Evolutionary conservation across 2,113 vertebrate genomes (phyloP), one percentile per base, ranked within the genome.

Genomic region (Psittacara wagleri): DNA sequence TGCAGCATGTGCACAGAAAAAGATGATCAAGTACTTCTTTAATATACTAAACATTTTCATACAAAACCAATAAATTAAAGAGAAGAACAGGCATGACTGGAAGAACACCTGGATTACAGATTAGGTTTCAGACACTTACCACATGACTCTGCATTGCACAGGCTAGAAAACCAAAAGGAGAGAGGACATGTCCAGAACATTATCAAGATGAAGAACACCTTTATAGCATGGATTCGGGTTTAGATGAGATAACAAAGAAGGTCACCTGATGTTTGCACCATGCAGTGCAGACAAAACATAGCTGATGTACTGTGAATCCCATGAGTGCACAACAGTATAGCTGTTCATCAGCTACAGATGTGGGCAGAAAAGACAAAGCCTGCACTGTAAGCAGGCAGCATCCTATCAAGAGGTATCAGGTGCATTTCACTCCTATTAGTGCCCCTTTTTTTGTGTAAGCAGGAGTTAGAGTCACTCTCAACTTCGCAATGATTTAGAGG

Each of bases 261-360:
- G 97, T 95, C 94, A 95, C 8, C 64, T 25, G 17, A 35, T 81
- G 92, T 95, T 91, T 92, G 93, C 92, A 82, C 74, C 93, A 17
- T 15, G 46, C 13, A 39, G 84, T 2, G 39, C 37, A 35, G 87
- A 63, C 4, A 27, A 86, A 83, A 91, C 35, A 79, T 94, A 94
- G 61, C 28, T 59, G 55, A 78, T 14, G 31, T 72, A 28, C 80
- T 92, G 67, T 69, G 91, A 97, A 92, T 94, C 92, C 87, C 18
- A 0, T 2, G 75, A 91, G 79, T 0, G 5, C 92, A 37, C 81
- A 78, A 76, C 44, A 33, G 89, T 92, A 78, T 2, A 12, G 69
- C 74, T 79, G 35, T 15, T 75, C 51, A 86, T 29, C 82, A 80
- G 86, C 79, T 44, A 52, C 5, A 63, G 27, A 73, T 7, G 22